phyloP scores from a whole-genome alignment of 2,888 invertebrate species.

The Machimus atricapillus region DNA sequence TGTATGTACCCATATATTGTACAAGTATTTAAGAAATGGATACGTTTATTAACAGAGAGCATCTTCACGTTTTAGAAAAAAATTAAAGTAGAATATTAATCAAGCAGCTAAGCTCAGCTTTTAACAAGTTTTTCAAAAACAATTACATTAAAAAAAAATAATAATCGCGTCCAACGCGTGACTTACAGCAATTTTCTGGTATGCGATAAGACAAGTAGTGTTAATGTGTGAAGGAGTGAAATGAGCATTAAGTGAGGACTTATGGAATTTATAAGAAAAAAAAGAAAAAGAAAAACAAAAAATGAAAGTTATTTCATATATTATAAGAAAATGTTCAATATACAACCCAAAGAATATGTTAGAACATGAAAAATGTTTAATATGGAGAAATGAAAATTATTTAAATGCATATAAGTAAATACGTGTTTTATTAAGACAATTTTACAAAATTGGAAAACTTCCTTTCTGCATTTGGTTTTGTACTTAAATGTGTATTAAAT shows the following conservation, averaged over 20 bases:
- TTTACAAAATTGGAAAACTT: not conserved
- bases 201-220: constrained; percentile 21
- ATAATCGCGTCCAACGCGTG: constrained; percentile 16
- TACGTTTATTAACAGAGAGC: not conserved
- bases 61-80: constrained; percentile 1
- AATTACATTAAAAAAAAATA: not conserved
- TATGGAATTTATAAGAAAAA: constrained; percentile 33
- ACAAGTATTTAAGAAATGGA: not conserved
- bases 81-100: constrained; percentile 7
- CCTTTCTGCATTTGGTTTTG: not conserved
- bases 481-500: not conserved
- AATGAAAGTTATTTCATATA: constrained; percentile 6
- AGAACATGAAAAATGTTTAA: constrained; percentile 11
- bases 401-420: not conserved
- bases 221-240: constrained; percentile 21
- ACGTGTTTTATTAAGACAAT: not conserved
- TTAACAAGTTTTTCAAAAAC: constrained; percentile 13
- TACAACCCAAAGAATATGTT: constrained; percentile 38
- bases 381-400: constrained; percentile 1
- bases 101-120: constrained; percentile 25
- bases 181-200: constrained; percentile 23
- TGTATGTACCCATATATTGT: not conserved
- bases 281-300: not conserved
- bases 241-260: not conserved
- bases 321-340: constrained; percentile 40